Base-by-base conservation (phyloP, 2,797 vertebrate species). In the Geotrypetes seraphini region DNA sequence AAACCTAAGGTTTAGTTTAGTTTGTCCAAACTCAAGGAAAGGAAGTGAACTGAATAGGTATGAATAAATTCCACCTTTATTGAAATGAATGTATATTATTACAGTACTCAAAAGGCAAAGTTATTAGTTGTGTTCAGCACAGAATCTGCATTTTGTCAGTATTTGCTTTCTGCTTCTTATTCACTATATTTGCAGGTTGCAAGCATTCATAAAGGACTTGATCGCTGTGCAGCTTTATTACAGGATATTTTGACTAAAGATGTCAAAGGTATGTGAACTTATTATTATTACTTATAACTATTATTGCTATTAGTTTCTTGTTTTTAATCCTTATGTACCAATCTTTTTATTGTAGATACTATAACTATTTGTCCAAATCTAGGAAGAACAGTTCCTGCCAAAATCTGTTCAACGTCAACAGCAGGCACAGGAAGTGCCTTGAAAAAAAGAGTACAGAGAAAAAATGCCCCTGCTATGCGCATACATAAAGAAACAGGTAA, bases 161-260 rank as follows among this genome's bases (percentile, higher is more conserved):
- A n/a, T n/a, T n/a, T n/a, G n/a, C n/a, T n/a, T n/a, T n/a, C n/a
- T n/a, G n/a, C n/a, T n/a, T n/a, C n/a, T n/a, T n/a, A n/a, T n/a
- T n/a, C n/a, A 12, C 44, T 59, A 14, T 63, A 32, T 43, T 30
- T 53, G 20, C 51, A 97, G 93, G 85, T 83, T 25, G 59, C 60
- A 19, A 38, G 52, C 5, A 21, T 87, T 28, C 73, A 85, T 31
- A 41, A 58, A 9, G 89, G 87, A 4, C 78, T 96, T 53, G 87
- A 90, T 43, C 84, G 67, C 7, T 97, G 91, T 69, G 87, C 90
- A 20, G 75, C 84, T 47, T 73, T 98, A 51, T 78, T 96, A 19
- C 53, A 54, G 28, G 81, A 64, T 38, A 81, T 96, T 42, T 81
- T 96, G 19, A 74, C 83, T 50, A 78, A 65, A 23, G 90, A 92